Percentiles rank a stretch among this genome's conserved stretches.
phyloP scores from a whole-genome alignment of 1,140 invertebrate species.

The Hylaeus anthracinus region DNA sequence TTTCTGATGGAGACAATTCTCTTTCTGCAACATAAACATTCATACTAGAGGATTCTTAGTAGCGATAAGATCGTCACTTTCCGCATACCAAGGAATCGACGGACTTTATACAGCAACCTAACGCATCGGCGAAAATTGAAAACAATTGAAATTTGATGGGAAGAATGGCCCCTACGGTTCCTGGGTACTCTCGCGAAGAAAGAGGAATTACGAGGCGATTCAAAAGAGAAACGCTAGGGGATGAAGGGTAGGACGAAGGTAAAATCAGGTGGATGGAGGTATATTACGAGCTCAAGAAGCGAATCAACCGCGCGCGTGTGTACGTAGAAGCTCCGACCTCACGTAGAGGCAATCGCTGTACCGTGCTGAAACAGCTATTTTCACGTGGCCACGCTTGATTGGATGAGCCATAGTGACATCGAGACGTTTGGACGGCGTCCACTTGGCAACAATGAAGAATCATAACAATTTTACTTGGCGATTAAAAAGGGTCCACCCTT shows the following conservation, averaged over 20 bases:
- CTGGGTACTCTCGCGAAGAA: constrained; percentile 9
- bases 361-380: constrained; percentile 69
- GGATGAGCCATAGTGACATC: constrained; percentile 67
- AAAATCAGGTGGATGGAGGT: constrained; percentile 16
- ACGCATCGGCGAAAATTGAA: constrained; percentile 53
- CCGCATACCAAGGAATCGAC: no score
- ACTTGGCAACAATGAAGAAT: constrained; percentile 66
- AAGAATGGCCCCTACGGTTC: not conserved
- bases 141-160: constrained; percentile 39
- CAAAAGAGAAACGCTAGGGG: not conserved
- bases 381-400: constrained; percentile 67
- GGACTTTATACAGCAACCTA: no score
- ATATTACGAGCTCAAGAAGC: constrained; percentile 54
- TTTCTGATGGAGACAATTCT: no score
- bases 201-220: constrained; percentile 41
- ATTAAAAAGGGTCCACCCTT: constrained; percentile 44
- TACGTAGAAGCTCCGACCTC: constrained; percentile 51
- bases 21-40: no score
- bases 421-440: constrained; percentile 66
- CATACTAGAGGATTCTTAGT: no score
- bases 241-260: not conserved
- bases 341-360: constrained; percentile 65
- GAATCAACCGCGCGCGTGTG: constrained; percentile 30
- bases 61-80: no score
- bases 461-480: constrained; percentile 58